A percentile compares a stretch with the other conserved stretches of the same genome.
Conservation (phyloP, 2,888 invertebrate species). For the Blastobasis lacticolella region DNA sequence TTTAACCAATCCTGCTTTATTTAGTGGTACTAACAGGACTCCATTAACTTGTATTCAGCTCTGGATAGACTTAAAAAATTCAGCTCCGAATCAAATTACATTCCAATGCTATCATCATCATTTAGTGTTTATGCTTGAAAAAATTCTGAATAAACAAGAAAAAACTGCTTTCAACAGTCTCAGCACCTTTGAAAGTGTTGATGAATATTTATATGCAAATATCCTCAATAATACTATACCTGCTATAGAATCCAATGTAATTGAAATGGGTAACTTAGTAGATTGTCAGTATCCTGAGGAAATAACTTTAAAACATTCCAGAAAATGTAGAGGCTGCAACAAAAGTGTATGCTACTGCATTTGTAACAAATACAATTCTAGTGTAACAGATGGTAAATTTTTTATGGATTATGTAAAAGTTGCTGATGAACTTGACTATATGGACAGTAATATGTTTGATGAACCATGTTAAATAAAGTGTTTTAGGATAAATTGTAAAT, state of each 20-base stretch:
- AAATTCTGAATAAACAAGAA: slow-evolving; percentile 80
- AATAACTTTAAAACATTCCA: slow-evolving; percentile 53
- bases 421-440: slow-evolving; percentile 49
- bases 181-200: slow-evolving; percentile 78
- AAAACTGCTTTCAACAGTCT: slow-evolving; percentile 86
- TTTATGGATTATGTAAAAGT: slow-evolving; percentile 47
- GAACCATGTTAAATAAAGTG: slow-evolving; percentile 12
- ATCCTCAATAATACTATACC: slow-evolving; percentile 53
- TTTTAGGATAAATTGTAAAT: too few relatives aligned
- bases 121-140: slow-evolving; percentile 95
- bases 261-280: slow-evolving; percentile 41
- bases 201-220: slow-evolving; percentile 79
- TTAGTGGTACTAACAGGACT: slow-evolving; percentile 80
- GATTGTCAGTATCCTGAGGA: slow-evolving; percentile 52
- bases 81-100: slow-evolving; percentile 76
- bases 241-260: slow-evolving; percentile 26
- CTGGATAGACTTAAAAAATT: slow-evolving; percentile 83
- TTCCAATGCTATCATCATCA: slow-evolving; percentile 96
- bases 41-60: slow-evolving; percentile 84
- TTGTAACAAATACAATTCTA: slow-evolving; percentile 47
- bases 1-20: slow-evolving; percentile 92
- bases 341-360: slow-evolving; percentile 54
- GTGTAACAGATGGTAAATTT: slow-evolving; percentile 43
- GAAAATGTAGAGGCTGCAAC: slow-evolving; percentile 55
- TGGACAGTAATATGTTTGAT: slow-evolving; percentile 60